Evolutionary conservation across 1,140 invertebrate genomes (phyloP).

Genomic region (Samia ricini): DNA sequence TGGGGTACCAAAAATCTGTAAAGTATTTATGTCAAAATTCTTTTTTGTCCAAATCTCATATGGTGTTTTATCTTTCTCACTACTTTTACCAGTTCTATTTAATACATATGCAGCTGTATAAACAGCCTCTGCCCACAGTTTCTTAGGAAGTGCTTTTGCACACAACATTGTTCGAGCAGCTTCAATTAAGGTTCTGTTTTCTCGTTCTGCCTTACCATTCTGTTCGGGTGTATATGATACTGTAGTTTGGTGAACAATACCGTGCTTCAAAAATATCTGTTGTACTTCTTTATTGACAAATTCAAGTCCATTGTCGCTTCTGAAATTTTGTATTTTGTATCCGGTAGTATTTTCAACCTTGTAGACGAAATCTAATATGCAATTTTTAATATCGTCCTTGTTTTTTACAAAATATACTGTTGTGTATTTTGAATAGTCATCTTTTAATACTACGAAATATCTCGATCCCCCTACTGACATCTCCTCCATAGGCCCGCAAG

Average conservation of each 20-base stretch:
- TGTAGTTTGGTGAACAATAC: constrained; percentile 53
- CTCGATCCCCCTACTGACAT: constrained; percentile 23
- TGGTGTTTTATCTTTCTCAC: constrained; percentile 39
- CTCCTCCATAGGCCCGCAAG: constrained; percentile 66
- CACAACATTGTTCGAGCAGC: constrained; percentile 47
- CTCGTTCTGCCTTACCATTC: constrained; percentile 70
- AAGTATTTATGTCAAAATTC: constrained; percentile 31
- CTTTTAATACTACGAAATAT: constrained; percentile 49
- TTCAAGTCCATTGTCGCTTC: constrained; percentile 70
- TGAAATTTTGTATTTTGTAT: constrained; percentile 47
- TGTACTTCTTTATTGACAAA: constrained; percentile 52
- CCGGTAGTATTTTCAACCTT: constrained; percentile 45
- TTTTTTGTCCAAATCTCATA: constrained; percentile 51
- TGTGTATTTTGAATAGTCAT: constrained; percentile 57
- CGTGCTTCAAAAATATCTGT: constrained; percentile 31
- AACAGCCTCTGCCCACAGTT: constrained; percentile 58
- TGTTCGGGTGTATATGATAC: constrained; percentile 69
- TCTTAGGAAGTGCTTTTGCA: constrained; percentile 32
- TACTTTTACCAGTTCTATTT: constrained; percentile 55
- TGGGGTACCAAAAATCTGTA: constrained; percentile 47
- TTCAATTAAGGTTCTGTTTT: constrained; percentile 67
- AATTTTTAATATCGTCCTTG: constrained; percentile 52
- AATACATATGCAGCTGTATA: constrained; percentile 52
- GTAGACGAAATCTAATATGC: constrained; percentile 51
- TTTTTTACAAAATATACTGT: constrained; percentile 58